These are phyloP conservation scores for Drosophila vallismaia DNA, from an alignment of 2,888 invertebrate species.

Conservation along the genomic window DNA sequence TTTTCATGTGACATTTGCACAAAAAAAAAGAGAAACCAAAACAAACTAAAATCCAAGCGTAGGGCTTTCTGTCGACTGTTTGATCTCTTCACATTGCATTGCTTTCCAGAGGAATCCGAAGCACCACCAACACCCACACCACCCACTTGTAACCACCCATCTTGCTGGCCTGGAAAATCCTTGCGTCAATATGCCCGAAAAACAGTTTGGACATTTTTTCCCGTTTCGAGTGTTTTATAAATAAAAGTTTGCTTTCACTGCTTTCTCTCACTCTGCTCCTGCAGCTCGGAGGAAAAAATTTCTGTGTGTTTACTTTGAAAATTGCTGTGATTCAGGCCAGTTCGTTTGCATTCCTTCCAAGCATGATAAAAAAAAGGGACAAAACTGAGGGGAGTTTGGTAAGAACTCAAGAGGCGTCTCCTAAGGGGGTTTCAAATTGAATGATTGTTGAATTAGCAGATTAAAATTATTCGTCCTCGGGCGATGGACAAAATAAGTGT, in stretches of 20 bases:
- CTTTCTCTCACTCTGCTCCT: constrained; percentile 23
- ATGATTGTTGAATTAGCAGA: constrained; percentile 70
- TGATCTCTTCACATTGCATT: constrained; percentile 73
- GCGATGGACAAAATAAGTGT: constrained; percentile 9
- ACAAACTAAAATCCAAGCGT: constrained; percentile 58
- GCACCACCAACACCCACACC: not conserved
- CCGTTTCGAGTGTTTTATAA: constrained; percentile 72
- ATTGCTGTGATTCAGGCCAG: constrained; percentile 71
- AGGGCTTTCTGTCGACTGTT: constrained; percentile 60
- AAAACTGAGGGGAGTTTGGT: not conserved
- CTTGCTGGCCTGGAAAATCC: constrained; percentile 57
- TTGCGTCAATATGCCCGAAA: constrained; percentile 64
- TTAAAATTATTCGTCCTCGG: constrained; percentile 50
- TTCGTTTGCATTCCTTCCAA: constrained; percentile 38
- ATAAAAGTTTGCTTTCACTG: constrained; percentile 55
- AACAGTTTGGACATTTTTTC: constrained; percentile 55
- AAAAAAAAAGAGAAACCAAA: constrained; percentile 55
- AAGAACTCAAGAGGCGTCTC: constrained; percentile 45
- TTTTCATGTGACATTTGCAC: constrained; percentile 78
- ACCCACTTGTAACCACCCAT: constrained; percentile 12
- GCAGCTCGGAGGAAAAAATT: constrained; percentile 33
- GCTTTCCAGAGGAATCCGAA: constrained; percentile 26
- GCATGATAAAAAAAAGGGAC: constrained; percentile 38
- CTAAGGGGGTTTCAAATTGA: constrained; percentile 62
- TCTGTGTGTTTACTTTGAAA: constrained; percentile 67